Percentiles rank a stretch among this genome's conserved stretches.
phyloP scores from a whole-genome alignment of 2,797 vertebrate species.

The Phrynocephalus forsythii region DNA sequence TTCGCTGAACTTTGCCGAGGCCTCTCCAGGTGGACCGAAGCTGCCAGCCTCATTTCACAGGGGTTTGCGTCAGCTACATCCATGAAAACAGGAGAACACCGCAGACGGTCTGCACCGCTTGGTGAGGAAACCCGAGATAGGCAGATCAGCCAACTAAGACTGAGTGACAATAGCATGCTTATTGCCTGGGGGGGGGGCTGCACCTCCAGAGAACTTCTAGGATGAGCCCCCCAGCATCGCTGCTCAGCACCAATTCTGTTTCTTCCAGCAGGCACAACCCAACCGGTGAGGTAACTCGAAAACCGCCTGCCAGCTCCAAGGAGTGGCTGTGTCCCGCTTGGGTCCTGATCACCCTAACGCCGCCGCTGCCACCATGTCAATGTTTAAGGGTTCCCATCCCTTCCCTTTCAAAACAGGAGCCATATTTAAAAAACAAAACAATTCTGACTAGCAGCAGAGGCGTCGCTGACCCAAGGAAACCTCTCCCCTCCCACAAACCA shows the following conservation, averaged over 20 bases:
- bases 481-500: background rate
- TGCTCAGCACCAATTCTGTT: background rate
- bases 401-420: background rate
- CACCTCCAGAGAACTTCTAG: too few relatives aligned
- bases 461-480: too few relatives aligned
- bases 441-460: background rate
- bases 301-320: background rate
- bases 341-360: background rate
- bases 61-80: background rate
- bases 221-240: background rate
- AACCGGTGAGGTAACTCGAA: background rate
- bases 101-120: too few relatives aligned
- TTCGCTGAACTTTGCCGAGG: constrained; percentile 24
- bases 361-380: background rate
- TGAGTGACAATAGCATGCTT: background rate
- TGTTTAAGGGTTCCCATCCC: background rate
- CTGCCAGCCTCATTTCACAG: constrained; percentile 46
- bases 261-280: background rate
- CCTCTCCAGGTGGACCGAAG: constrained; percentile 39
- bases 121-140: too few relatives aligned
- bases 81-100: background rate
- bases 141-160: background rate
- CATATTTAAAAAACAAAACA: background rate
- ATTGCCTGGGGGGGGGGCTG: background rate
- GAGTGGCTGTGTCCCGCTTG: background rate